These are phyloP conservation scores for Eurytoma adleriae DNA, from an alignment of 2,888 invertebrate genomes.

Conservation along the genomic window DNA sequence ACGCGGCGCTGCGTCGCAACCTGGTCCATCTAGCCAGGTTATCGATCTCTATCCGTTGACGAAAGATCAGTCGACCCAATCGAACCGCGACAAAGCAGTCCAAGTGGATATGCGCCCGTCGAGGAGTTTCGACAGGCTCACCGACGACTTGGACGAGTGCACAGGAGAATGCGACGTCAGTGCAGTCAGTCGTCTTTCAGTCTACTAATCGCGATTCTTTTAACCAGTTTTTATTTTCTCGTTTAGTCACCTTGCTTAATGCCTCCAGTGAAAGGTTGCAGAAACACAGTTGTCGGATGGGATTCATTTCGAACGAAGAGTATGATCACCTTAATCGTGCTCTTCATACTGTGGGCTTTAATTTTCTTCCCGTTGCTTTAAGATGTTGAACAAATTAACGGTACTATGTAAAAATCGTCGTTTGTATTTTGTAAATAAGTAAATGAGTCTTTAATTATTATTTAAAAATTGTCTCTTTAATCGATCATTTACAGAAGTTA, in stretches of 20 bases:
- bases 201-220: background rate
- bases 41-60: conserved; percentile 4
- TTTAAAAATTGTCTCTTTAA: no score
- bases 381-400: no score
- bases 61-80: conserved; percentile 38
- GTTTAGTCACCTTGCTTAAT: conserved; percentile 58
- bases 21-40: conserved; percentile 19
- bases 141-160: conserved; percentile 51
- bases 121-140: conserved; percentile 61
- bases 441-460: no score
- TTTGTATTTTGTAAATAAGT: no score
- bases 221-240: background rate
- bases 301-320: conserved; percentile 74
- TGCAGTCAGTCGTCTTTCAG: background rate
- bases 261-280: conserved; percentile 52
- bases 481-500: no score
- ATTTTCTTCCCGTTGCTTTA: conserved; percentile 74
- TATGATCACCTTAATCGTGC: conserved; percentile 72
- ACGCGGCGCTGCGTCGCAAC: background rate
- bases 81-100: conserved; percentile 52
- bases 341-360: conserved; percentile 76
- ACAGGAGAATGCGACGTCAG: conserved; percentile 62
- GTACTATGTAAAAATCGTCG: no score
- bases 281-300: conserved; percentile 75
- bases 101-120: conserved; percentile 62